phyloP scores from a whole-genome alignment of 2,888 invertebrate genomes.

The Lacanobia wlatinum region DNA sequence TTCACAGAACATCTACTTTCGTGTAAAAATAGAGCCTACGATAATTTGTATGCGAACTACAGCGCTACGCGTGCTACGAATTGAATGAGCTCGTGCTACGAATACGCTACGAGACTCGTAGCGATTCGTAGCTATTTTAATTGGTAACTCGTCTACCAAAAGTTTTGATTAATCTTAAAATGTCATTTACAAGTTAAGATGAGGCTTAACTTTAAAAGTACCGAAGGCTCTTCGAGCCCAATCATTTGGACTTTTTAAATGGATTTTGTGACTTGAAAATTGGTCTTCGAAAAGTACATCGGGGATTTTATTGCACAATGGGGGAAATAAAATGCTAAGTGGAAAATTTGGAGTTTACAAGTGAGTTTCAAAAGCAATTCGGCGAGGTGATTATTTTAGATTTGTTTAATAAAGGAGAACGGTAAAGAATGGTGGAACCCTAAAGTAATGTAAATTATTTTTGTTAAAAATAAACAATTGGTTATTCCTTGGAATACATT shows the following conservation, averaged over 20 bases:
- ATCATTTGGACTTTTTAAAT: constrained; percentile 47
- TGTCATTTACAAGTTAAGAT: constrained; percentile 61
- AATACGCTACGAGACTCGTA: constrained; percentile 64
- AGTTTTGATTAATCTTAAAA: constrained; percentile 65
- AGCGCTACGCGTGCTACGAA: constrained; percentile 56
- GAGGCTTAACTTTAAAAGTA: constrained; percentile 32
- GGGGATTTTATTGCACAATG: constrained; percentile 33
- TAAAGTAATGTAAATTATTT: no score
- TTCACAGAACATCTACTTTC: constrained; percentile 31
- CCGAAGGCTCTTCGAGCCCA: constrained; percentile 33
- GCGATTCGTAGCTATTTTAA: constrained; percentile 65
- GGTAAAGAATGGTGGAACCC: no score
- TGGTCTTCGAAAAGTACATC: constrained; percentile 43
- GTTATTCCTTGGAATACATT: no score
- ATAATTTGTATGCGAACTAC: constrained; percentile 56
- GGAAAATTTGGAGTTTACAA: constrained; percentile 25
- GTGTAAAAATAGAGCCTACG: constrained; percentile 48
- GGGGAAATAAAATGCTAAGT: constrained; percentile 26
- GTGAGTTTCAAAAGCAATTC: constrained; percentile 36
- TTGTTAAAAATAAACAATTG: no score
- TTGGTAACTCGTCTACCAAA: constrained; percentile 59
- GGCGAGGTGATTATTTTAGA: constrained; percentile 22
- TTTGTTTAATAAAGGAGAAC: neutral
- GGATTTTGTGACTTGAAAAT: constrained; percentile 53
- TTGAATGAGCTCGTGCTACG: constrained; percentile 61